Evolutionary conservation across 2,113 vertebrate genomes (phyloP).

Genomic region (Struthio camelus): DNA sequence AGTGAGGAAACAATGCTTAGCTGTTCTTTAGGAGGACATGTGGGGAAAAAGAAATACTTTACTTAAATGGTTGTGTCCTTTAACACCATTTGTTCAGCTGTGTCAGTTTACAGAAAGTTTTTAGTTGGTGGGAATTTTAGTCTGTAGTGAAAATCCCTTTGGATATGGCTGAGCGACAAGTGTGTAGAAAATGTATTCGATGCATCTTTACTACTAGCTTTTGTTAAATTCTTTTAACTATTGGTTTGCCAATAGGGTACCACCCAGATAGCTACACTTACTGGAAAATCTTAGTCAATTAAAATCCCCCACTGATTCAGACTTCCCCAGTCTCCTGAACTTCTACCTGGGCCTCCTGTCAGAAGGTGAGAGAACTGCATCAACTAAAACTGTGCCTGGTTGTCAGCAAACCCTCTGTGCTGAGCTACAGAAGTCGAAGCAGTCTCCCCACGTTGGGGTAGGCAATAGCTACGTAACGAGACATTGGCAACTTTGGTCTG

Average conservation of each 20-base stretch:
- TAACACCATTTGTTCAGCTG: background rate
- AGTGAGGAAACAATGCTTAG: background rate
- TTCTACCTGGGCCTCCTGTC: background rate
- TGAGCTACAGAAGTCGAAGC: background rate
- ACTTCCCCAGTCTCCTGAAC: background rate
- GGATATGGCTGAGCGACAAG: background rate
- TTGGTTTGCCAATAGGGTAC: background rate
- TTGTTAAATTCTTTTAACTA: accelerated
- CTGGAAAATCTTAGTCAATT: background rate
- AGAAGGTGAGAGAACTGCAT: accelerated
- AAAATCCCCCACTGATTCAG: background rate
- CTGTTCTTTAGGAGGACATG: background rate
- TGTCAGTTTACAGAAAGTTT: background rate
- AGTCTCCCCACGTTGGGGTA: accelerated
- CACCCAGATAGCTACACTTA: background rate
- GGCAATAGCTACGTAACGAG: accelerated
- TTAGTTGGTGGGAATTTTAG: background rate
- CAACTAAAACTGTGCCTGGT: background rate
- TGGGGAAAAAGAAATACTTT: background rate
- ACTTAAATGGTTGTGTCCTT: background rate
- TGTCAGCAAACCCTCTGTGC: background rate
- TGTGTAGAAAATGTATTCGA: background rate
- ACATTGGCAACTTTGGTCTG: accelerated
- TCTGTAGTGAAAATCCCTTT: background rate
- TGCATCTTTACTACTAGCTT: background rate